These are phyloP conservation scores for Pyralis farinalis DNA, from an alignment of 2,888 invertebrate genomes.

Conservation along the genomic window DNA sequence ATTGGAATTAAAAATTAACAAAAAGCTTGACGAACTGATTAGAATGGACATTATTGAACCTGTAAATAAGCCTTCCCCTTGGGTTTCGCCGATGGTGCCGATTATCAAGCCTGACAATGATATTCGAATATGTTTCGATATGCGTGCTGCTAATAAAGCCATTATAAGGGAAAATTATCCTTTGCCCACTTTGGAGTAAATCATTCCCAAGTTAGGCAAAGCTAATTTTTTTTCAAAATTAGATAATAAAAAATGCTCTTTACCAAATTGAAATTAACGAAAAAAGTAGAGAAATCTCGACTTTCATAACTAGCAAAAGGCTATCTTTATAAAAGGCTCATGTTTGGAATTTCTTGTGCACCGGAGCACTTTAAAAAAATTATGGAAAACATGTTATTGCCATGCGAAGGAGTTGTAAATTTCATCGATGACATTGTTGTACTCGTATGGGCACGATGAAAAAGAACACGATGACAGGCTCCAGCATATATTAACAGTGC, in stretches of 20 bases:
- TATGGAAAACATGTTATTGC: constrained; percentile 27
- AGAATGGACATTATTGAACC: constrained; percentile 28
- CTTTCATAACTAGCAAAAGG: constrained; percentile 22
- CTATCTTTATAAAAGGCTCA: constrained; percentile 42
- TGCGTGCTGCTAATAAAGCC: constrained; percentile 30
- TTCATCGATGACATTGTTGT: constrained; percentile 30
- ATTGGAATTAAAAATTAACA: no score
- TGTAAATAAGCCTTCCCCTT: constrained; percentile 18
- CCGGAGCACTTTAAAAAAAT: constrained; percentile 40
- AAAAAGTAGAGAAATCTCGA: constrained; percentile 22
- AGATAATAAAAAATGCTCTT: not conserved
- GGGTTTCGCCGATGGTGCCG: constrained; percentile 26
- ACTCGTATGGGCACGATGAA: constrained; percentile 12
- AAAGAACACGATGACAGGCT: constrained; percentile 13
- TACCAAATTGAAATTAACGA: not conserved
- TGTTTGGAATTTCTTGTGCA: constrained; percentile 51
- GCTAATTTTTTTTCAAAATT: not conserved
- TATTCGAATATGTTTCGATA: constrained; percentile 26
- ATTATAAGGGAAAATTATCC: constrained; percentile 28
- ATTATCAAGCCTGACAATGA: constrained; percentile 24
- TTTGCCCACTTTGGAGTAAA: no score
- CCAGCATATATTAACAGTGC: constrained; percentile 11
- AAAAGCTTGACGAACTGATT: no score
- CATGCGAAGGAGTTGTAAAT: constrained; percentile 22
- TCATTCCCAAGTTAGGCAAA: not conserved